Conservation (phyloP, 1,140 invertebrate genomes). For the Pygmarrhopalites habei region DNA sequence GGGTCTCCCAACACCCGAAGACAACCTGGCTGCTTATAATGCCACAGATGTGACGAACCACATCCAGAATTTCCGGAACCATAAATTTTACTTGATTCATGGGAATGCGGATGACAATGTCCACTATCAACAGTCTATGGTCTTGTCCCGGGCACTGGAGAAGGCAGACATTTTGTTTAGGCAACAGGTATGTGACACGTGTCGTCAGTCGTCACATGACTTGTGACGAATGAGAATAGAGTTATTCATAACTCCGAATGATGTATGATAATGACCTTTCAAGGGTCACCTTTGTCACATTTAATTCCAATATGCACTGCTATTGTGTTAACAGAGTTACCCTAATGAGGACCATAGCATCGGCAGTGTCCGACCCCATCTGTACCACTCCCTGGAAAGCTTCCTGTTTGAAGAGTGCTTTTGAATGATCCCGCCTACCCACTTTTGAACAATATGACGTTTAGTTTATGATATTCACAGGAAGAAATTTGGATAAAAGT, state of each 20-base stretch:
- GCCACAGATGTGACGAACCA: conserved; percentile 59
- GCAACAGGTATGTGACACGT: conserved; percentile 60
- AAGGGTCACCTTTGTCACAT: no score
- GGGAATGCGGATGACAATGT: conserved; percentile 89
- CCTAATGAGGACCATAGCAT: conserved; percentile 88
- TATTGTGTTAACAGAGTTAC: conserved; percentile 67
- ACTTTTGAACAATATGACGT: no score
- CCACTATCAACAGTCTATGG: conserved; percentile 87
- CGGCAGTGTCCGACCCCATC: conserved; percentile 60
- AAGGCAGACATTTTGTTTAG: conserved; percentile 73
- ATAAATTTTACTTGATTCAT: conserved; percentile 78
- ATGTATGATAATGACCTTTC: no score
- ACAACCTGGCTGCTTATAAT: conserved; percentile 72
- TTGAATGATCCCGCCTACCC: no score
- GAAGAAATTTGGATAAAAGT: no score
- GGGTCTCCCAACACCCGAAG: conserved; percentile 65
- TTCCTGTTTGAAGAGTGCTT: conserved; percentile 74
- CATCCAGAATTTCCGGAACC: conserved; percentile 61
- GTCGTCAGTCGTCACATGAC: neutral
- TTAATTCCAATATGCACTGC: no score
- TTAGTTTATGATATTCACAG: no score
- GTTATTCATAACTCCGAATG: no score
- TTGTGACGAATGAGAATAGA: no score
- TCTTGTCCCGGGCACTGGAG: conserved; percentile 72
- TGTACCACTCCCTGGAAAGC: conserved; percentile 80